These are phyloP conservation scores for Xiphydria camelus DNA, from an alignment of 2,888 invertebrate species.

Conservation along the genomic window DNA sequence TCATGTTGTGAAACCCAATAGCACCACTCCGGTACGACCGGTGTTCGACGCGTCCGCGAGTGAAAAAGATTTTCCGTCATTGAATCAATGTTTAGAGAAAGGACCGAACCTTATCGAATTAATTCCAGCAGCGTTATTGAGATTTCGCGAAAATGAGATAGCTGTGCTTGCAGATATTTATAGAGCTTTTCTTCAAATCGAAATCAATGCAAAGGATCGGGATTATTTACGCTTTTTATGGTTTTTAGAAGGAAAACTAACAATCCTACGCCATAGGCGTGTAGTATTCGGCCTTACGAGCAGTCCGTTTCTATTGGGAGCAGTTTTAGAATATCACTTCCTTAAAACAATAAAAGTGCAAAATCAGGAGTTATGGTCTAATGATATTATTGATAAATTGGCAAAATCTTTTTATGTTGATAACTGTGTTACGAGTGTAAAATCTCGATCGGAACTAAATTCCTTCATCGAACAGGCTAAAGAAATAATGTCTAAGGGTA, in stretches of 20 bases:
- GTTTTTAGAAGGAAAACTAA: conserved; percentile 17
- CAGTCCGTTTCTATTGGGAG: conserved; percentile 32
- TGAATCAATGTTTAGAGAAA: conserved; percentile 32
- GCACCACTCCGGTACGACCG: conserved; percentile 27
- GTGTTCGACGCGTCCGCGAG: conserved; percentile 37
- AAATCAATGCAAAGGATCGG: conserved; percentile 21
- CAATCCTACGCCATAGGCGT: conserved; percentile 22
- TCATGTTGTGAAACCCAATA: conserved; percentile 20
- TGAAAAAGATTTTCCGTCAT: conserved; percentile 25
- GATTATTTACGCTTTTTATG: conserved; percentile 32
- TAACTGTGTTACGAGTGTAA: conserved; percentile 27
- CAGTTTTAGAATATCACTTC: conserved; percentile 30
- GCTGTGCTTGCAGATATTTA: conserved; percentile 26
- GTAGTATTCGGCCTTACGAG: conserved; percentile 34
- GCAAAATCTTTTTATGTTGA: conserved; percentile 28
- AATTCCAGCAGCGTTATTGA: conserved; percentile 21
- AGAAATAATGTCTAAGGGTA: conserved; percentile 15
- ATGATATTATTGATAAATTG: conserved; percentile 17
- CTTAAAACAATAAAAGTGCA: conserved; percentile 1
- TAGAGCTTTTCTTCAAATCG: conserved; percentile 28
- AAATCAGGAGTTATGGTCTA: background rate
- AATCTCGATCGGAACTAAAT: conserved; percentile 13
- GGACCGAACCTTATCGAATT: conserved; percentile 31
- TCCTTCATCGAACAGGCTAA: conserved; percentile 12
- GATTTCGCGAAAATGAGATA: conserved; percentile 24